phyloP scores from a whole-genome alignment of 2,113 vertebrate genomes.

The Guaruba guarouba region DNA sequence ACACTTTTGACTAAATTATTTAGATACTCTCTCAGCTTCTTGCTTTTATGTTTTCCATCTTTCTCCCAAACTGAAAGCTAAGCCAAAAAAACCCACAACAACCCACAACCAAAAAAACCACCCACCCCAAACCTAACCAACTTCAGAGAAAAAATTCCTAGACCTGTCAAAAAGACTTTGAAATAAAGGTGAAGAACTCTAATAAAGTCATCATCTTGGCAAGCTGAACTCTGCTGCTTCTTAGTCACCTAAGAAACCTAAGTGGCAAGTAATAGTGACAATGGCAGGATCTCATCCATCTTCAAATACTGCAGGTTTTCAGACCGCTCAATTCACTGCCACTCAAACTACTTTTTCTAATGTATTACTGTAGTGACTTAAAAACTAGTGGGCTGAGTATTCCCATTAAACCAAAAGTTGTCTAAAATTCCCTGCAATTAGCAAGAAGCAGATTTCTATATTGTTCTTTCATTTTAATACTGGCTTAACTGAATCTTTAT shows the following conservation, averaged over 20 bases:
- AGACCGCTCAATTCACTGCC: neutral
- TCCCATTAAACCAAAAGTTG: neutral
- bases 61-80: neutral
- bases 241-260: neutral
- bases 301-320: neutral
- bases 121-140: neutral
- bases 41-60: neutral
- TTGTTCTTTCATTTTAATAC: neutral
- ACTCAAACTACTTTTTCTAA: neutral
- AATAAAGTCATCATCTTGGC: neutral
- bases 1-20: neutral
- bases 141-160: neutral
- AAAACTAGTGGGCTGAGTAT: neutral
- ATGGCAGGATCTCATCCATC: neutral
- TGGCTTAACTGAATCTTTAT: neutral
- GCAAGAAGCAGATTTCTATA: neutral
- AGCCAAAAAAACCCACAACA: neutral
- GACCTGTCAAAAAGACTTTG: neutral
- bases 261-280: neutral
- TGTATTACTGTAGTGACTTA: neutral
- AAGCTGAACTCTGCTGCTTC: neutral
- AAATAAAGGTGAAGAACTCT: neutral
- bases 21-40: accelerated
- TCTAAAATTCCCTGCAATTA: neutral
- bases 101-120: neutral